Evolutionary conservation across 2,888 invertebrate genomes (phyloP), one percentile per base, ranked within the genome.

Genomic region (Linyphia triangularis): DNA sequence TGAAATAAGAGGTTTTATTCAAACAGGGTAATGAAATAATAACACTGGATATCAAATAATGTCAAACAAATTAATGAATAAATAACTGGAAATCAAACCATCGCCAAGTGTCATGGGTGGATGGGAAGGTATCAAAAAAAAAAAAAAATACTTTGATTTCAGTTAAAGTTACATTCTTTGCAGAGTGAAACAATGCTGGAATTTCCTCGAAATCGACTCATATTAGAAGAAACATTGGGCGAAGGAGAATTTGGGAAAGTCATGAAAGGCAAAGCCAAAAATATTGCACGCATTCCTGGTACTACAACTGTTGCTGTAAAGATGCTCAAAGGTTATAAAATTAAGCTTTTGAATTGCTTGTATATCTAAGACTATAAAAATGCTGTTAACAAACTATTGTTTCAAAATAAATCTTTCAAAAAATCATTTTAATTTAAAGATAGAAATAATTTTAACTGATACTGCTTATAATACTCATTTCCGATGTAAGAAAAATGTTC

Each of bases 181-280:
- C n/a, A 73, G 73, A 22, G 13, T 19, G 59, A 59, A 22, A 13
- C 59, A 22, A 73, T 33, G n/a, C 19, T 96, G 96, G 96, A 96
- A 92, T 95, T 96, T 91, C 94, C 95, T 0, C 93, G 96, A 59
- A 94, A 94, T 37, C 94, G 94, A 59, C 93, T 96, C 70, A 93
- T 94, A 73, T 94, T 96, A 61, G 96, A 96, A 91, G 95, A 95
- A 91, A 94, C 95, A 0, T 92, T 97, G 7, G 96, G 96, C 1
- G 96, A 96, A 93, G 96, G 96, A 1, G 96, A 96, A 92, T 96
- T 96, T 90, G 96, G 96, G 0, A 94, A 95, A 90, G 96, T 96
- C 0, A 93, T 96, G 16, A 94, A 95, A 91, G 96, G 95, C 0
- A 95, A 94, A 91, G 96, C 96, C 1, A 93, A 94, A 77, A 94